Evolutionary conservation across 2,113 vertebrate genomes (phyloP).

Genomic region (Thamnophis sirtalis): DNA sequence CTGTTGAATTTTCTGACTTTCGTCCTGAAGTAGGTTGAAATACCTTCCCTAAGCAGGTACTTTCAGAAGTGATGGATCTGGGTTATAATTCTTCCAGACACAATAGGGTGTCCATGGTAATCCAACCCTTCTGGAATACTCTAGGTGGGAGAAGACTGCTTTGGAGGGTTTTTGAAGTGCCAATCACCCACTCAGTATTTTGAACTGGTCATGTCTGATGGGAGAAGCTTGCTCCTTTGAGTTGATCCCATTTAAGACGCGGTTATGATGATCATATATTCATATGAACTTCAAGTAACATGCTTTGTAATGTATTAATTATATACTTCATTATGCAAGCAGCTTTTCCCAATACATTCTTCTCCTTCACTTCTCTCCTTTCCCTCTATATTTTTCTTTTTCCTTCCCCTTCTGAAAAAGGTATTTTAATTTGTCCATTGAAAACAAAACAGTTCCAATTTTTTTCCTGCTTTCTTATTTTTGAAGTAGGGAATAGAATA

Average conservation of each 20-base stretch:
- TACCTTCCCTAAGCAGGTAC: neutral
- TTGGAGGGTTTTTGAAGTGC: neutral
- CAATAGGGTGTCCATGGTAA: neutral
- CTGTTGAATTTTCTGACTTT: neutral
- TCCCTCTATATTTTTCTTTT: neutral
- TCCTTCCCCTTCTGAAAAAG: neutral
- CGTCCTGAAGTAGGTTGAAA: neutral
- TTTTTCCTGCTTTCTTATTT: neutral
- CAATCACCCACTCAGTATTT: neutral
- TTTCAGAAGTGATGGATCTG: neutral
- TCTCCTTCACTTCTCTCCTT: neutral
- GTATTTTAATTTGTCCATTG: neutral
- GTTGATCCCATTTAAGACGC: neutral
- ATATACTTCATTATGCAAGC: neutral
- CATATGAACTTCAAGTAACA: neutral
- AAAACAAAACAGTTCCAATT: neutral
- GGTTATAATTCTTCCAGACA: neutral
- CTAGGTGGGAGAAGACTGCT: neutral
- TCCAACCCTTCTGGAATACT: neutral
- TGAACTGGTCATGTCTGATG: neutral
- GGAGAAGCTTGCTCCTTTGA: neutral
- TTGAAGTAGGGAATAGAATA: neutral
- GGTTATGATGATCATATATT: too few relatives aligned
- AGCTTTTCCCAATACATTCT: neutral
- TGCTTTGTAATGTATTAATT: neutral